These are phyloP conservation scores for Nymphicus hollandicus DNA, from an alignment of 2,113 vertebrate species.

Conservation along the genomic window DNA sequence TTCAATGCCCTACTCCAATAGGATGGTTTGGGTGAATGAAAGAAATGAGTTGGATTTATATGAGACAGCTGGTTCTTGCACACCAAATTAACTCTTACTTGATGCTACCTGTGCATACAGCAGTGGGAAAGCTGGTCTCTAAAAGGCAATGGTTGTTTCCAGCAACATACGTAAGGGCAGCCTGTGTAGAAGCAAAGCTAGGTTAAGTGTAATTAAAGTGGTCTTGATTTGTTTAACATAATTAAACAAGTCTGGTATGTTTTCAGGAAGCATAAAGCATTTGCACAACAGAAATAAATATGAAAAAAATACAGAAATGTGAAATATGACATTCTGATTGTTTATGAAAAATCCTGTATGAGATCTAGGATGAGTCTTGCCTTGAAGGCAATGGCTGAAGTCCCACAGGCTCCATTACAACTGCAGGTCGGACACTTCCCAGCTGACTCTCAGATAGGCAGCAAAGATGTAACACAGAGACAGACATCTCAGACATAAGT, in stretches of 20 bases:
- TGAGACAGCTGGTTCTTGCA: background rate
- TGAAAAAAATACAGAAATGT: background rate
- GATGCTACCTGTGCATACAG: background rate
- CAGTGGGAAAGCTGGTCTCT: background rate
- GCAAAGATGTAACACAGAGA: background rate
- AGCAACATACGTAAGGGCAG: background rate
- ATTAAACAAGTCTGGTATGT: background rate
- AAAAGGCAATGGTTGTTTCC: background rate
- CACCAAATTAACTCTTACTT: background rate
- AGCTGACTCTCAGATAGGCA: background rate
- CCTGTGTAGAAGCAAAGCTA: background rate
- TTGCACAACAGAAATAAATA: background rate
- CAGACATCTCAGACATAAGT: background rate
- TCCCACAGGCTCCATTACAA: background rate
- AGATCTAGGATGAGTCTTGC: background rate
- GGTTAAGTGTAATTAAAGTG: background rate
- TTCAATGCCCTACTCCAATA: background rate
- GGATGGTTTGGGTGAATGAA: background rate
- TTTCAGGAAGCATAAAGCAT: conserved; percentile 19
- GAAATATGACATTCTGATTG: background rate
- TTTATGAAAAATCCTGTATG: background rate
- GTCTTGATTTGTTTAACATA: background rate
- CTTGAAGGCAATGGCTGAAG: background rate
- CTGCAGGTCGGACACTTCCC: background rate
- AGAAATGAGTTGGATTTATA: background rate